Percentiles rank a stretch among this genome's conserved stretches.
Conservation (phyloP, 2,888 invertebrate genomes). For the Leptinotarsa juncta region DNA sequence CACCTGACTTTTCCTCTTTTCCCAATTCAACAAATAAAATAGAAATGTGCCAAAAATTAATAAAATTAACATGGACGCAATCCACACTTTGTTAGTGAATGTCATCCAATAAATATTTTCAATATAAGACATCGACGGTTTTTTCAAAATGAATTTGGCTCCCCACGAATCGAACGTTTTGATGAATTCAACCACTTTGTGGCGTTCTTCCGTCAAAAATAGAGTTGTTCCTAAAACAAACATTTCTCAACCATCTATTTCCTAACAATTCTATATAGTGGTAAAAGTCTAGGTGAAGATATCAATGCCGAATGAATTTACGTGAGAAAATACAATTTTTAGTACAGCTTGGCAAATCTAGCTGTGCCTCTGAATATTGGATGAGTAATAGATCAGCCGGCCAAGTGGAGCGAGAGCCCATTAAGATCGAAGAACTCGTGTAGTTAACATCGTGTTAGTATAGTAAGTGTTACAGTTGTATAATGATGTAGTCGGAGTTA, state of each 20-base stretch:
- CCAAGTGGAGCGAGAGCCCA: no score
- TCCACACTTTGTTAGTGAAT: constrained; percentile 65
- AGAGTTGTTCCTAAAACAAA: constrained; percentile 40
- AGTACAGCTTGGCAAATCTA: no score
- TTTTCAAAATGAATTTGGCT: constrained; percentile 63
- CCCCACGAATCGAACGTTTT: constrained; percentile 47
- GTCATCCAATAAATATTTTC: constrained; percentile 67
- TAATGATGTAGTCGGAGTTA: no score
- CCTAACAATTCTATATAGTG: not conserved
- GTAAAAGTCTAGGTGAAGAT: no score
- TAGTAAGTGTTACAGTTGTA: no score
- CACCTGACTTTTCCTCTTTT: constrained; percentile 39
- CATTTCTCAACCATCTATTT: not conserved
- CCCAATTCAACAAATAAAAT: constrained; percentile 61
- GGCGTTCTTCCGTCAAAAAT: constrained; percentile 45
- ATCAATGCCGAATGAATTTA: no score
- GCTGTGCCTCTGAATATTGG: no score
- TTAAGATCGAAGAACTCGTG: no score
- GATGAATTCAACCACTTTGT: constrained; percentile 47
- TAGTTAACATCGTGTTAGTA: no score
- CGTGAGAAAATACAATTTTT: no score
- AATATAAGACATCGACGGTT: constrained; percentile 66
- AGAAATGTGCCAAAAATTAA: constrained; percentile 55
- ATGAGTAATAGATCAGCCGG: no score
- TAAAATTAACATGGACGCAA: constrained; percentile 58